Conservation (phyloP, 2,888 invertebrate genomes). For the Thymelicus sylvestris region DNA sequence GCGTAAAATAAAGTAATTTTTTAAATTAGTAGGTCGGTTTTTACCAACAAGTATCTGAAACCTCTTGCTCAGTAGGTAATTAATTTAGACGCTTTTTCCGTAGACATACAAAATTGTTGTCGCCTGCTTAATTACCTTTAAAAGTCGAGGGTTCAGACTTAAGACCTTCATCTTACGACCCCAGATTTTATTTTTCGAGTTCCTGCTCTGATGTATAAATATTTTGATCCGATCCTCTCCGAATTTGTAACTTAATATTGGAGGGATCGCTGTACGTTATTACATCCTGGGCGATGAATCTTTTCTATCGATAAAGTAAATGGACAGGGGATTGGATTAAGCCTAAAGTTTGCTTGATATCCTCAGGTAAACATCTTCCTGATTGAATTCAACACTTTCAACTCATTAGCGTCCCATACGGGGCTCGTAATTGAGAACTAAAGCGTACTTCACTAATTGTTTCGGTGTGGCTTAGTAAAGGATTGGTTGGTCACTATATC, state of each 20-base stretch:
- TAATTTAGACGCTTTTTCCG: neutral
- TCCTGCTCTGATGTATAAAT: too few relatives aligned
- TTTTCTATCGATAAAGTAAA: neutral
- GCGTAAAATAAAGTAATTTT: too few relatives aligned
- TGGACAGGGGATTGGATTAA: neutral
- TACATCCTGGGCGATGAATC: neutral
- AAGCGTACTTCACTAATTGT: too few relatives aligned
- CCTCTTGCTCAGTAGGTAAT: neutral
- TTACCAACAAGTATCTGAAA: neutral
- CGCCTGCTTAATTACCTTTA: neutral
- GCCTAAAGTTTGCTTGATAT: neutral
- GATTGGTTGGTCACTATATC: too few relatives aligned
- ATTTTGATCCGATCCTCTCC: neutral
- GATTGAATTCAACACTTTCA: too few relatives aligned
- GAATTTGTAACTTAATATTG: slow-evolving; percentile 4
- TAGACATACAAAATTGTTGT: neutral
- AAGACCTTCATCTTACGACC: neutral
- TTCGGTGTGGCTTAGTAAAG: too few relatives aligned
- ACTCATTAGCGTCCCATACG: too few relatives aligned
- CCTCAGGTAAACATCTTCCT: neutral
- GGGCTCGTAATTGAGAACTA: too few relatives aligned
- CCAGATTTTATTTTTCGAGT: neutral
- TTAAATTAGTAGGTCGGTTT: too few relatives aligned
- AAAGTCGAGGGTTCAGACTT: neutral
- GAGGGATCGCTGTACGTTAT: neutral